Conservation (phyloP, 2,888 invertebrate species). For the Drosophila formosana region DNA sequence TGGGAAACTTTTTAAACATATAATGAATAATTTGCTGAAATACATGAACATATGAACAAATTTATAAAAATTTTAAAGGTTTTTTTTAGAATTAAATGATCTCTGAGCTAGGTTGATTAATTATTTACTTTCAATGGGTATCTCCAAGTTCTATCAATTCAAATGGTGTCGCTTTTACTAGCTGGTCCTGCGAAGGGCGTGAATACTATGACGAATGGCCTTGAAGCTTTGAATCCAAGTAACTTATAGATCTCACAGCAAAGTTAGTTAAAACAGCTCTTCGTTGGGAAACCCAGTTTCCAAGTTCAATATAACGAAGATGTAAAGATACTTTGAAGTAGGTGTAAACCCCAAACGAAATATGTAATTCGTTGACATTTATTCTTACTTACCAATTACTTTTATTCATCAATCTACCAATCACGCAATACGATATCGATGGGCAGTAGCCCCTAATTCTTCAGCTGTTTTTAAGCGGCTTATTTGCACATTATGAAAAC, state of each 20-base stretch:
- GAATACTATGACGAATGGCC: constrained; percentile 19
- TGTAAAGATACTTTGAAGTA: no score
- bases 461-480: background rate
- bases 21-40: no score
- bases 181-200: background rate
- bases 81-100: no score
- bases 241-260: constrained; percentile 2
- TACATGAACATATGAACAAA: no score
- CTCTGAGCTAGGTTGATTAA: no score
- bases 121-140: constrained; percentile 1
- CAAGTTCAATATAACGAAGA: no score
- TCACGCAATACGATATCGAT: background rate
- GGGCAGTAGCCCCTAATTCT: background rate
- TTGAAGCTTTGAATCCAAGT: constrained; percentile 27
- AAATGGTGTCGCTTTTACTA: background rate
- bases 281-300: constrained; percentile 14
- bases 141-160: background rate
- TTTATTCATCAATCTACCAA: background rate
- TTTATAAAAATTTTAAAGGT: no score
- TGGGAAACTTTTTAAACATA: no score
- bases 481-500: background rate
- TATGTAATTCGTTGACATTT: no score
- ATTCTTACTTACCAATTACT: background rate
- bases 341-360: no score
- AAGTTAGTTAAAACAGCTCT: constrained; percentile 15